Conservation (phyloP, 2,797 vertebrate genomes). For the Syngnathus acus region DNA sequence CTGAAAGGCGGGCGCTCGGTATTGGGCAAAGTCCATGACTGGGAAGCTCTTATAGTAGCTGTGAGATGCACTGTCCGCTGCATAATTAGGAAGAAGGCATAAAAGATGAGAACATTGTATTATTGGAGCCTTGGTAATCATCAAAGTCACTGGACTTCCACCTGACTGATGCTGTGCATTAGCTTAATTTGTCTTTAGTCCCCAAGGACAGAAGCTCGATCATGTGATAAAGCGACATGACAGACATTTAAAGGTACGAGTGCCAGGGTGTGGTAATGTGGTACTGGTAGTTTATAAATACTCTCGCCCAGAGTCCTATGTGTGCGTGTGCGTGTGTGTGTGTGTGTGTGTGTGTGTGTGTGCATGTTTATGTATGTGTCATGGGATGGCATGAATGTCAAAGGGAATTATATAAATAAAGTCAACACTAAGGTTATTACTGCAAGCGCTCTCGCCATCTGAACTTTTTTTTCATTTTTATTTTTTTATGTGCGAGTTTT, state of each 20-base stretch:
- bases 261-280: constrained; percentile 21
- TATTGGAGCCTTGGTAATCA: neutral
- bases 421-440: constrained; percentile 37
- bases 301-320: constrained; percentile 23
- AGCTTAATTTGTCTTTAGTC: neutral
- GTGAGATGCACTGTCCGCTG: constrained; percentile 70
- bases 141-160: too few relatives aligned
- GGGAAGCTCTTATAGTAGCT: constrained; percentile 83
- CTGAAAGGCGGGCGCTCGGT: constrained; percentile 65
- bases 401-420: constrained; percentile 45
- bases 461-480: constrained; percentile 22
- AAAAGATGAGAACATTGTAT: neutral
- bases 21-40: constrained; percentile 67
- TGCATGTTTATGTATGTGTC: constrained; percentile 20
- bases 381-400: constrained; percentile 33
- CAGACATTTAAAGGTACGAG: constrained; percentile 31
- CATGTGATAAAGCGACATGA: constrained; percentile 9
- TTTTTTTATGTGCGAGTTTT: constrained; percentile 14
- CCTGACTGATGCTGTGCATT: neutral
- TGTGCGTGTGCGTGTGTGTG: constrained; percentile 15
- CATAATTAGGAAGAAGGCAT: constrained; percentile 7
- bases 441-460: constrained; percentile 20
- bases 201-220: constrained; percentile 6
- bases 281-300: constrained; percentile 39
- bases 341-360: constrained; percentile 23